phyloP scores from a whole-genome alignment of 2,113 vertebrate genomes.

The Passer montanus region DNA sequence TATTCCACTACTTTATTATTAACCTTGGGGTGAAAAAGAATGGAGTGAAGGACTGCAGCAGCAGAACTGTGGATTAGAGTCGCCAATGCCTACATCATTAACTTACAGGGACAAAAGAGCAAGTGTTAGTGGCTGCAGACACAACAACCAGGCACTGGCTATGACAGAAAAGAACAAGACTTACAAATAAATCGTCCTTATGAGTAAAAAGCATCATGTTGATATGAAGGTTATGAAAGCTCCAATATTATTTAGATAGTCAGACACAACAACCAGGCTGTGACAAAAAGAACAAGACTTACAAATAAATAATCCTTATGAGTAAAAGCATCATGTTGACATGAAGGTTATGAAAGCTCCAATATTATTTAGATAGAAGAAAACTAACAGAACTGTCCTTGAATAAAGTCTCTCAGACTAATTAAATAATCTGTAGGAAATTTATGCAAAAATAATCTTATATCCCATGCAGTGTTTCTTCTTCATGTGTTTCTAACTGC shows the following conservation, averaged over 20 bases:
- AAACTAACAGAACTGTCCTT: neutral
- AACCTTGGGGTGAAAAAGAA: neutral
- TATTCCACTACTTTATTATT: neutral
- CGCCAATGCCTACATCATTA: neutral
- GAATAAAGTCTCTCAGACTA: neutral
- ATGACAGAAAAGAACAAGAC: neutral
- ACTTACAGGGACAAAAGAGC: neutral
- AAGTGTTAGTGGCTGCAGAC: neutral
- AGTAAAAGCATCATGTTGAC: neutral
- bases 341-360: neutral
- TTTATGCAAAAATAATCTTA: neutral
- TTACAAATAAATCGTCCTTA: neutral
- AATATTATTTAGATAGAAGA: neutral
- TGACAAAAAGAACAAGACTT: neutral
- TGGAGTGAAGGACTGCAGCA: neutral
- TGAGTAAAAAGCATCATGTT: neutral
- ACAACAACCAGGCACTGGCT: neutral
- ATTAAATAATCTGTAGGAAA: conserved; percentile 14
- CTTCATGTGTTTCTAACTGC: neutral
- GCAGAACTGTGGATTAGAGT: neutral
- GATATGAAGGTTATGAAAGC: neutral
- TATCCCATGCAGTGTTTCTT: neutral
- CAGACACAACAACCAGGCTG: neutral
- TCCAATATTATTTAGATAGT: neutral
- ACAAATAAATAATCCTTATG: neutral